Evolutionary conservation across 2,888 invertebrate species (phyloP).

Genomic region (Drosophila bunnanda): DNA sequence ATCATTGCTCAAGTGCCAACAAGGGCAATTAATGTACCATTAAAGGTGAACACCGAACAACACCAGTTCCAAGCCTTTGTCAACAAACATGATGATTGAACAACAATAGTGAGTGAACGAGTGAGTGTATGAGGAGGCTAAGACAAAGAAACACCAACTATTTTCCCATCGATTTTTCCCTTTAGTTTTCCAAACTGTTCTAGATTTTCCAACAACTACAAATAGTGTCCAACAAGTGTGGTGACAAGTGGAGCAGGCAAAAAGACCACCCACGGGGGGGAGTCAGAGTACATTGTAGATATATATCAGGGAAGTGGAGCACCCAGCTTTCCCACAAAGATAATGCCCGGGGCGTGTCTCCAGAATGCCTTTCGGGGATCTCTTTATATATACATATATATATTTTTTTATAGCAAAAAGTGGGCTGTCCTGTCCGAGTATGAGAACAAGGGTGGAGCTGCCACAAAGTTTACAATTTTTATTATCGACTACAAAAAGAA

Average conservation of each 20-base stretch:
- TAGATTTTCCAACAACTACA: constrained; percentile 38
- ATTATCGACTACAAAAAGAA: constrained; percentile 67
- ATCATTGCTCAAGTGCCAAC: constrained; percentile 77
- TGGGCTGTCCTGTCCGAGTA: constrained; percentile 32
- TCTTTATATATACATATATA: neutral
- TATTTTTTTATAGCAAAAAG: constrained; percentile 38
- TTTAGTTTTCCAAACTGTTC: constrained; percentile 12
- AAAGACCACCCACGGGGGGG: constrained; percentile 65
- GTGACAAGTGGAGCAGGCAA: constrained; percentile 62
- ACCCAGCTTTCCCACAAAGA: constrained; percentile 25
- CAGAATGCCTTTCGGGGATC: constrained; percentile 23
- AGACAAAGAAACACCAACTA: constrained; percentile 14
- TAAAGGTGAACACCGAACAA: constrained; percentile 55
- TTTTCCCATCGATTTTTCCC: constrained; percentile 29
- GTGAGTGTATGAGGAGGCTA: constrained; percentile 16
- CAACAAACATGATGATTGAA: constrained; percentile 51
- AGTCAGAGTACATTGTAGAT: neutral
- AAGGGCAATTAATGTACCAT: constrained; percentile 79
- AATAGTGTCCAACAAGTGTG: constrained; percentile 64
- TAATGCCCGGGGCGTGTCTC: constrained; percentile 22
- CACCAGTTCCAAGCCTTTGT: constrained; percentile 60
- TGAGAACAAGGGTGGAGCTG: constrained; percentile 40
- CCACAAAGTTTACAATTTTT: constrained; percentile 72
- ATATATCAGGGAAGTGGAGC: constrained; percentile 4
- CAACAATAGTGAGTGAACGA: constrained; percentile 10